A percentile compares a stretch with the other conserved stretches of the same genome.
Evolutionary conservation across 1,140 invertebrate species (phyloP).

Genomic region (Drosophila kanapiae): DNA sequence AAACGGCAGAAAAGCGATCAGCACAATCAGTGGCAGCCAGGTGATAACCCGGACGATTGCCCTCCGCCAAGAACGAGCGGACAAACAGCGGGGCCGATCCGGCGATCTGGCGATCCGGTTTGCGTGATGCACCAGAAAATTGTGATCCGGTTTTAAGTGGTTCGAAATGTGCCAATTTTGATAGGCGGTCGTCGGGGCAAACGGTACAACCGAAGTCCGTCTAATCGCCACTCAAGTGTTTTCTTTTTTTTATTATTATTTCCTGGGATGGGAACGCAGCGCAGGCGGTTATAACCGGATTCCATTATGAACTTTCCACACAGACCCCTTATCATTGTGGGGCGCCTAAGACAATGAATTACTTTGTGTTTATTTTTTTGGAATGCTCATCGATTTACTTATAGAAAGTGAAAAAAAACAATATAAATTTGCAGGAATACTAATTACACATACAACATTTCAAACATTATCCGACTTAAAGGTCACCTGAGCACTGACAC

Average conservation of each 20-base stretch:
- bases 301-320: slow-evolving; percentile 19
- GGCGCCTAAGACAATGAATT: slow-evolving; percentile 9
- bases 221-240: slow-evolving; percentile 45
- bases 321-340: slow-evolving; percentile 40
- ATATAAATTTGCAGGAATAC: neutral
- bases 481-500: slow-evolving; percentile 65
- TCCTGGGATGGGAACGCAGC: slow-evolving; percentile 15
- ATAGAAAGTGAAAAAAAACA: slow-evolving; percentile 20
- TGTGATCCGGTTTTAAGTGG: slow-evolving; percentile 62
- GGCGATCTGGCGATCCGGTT: slow-evolving; percentile 63
- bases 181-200: slow-evolving; percentile 51
- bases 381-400: slow-evolving; percentile 44
- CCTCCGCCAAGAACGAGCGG: slow-evolving; percentile 42
- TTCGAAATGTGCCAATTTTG: slow-evolving; percentile 71
- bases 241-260: slow-evolving; percentile 49
- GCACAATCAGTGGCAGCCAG: slow-evolving; percentile 26
- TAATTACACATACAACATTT: slow-evolving; percentile 1
- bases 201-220: slow-evolving; percentile 26
- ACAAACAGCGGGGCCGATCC: slow-evolving; percentile 41
- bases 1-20: slow-evolving; percentile 3
- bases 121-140: slow-evolving; percentile 13
- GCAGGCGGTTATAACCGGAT: slow-evolving; percentile 38
- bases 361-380: slow-evolving; percentile 29
- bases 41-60: slow-evolving; percentile 59
- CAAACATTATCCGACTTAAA: slow-evolving; percentile 29